Conservation (phyloP, 64 coral and sea anemone genomes). For the Catalaphyllia jardinei region DNA sequence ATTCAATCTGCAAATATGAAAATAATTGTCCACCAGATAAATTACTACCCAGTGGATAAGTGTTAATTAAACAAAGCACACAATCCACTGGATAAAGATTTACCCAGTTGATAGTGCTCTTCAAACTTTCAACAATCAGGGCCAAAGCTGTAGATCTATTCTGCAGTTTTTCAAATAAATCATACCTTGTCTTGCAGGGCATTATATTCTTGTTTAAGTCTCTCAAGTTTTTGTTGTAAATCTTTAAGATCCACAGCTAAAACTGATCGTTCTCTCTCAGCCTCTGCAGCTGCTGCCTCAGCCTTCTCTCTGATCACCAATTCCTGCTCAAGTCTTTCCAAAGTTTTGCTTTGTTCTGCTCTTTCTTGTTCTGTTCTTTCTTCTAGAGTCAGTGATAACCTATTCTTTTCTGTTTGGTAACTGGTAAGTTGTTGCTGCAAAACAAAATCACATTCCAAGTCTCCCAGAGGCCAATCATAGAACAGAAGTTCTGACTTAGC, state of each 20-base stretch:
- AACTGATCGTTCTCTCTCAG: constrained; percentile 82
- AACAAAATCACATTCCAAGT: background rate
- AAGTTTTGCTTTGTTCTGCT: constrained; percentile 90
- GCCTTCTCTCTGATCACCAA: constrained; percentile 73
- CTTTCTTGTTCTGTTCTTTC: constrained; percentile 94
- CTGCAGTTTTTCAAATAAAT: background rate
- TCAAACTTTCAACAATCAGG: too few species aligned
- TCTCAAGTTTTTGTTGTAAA: constrained; percentile 84
- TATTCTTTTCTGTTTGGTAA: constrained; percentile 94
- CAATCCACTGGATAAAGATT: too few species aligned
- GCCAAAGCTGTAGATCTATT: background rate
- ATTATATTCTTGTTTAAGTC: constrained; percentile 82
- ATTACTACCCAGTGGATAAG: too few species aligned
- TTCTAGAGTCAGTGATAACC: constrained; percentile 91
- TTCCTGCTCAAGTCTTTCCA: constrained; percentile 87
- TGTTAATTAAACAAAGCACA: too few species aligned
- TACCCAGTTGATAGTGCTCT: too few species aligned
- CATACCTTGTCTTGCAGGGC: constrained; percentile 76
- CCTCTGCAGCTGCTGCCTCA: constrained; percentile 88
- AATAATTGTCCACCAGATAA: background rate
- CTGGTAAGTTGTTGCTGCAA: constrained; percentile 89
- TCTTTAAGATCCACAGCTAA: constrained; percentile 93
- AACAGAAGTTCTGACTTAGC: too few species aligned
- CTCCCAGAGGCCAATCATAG: background rate
- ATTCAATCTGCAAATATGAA: too few species aligned